Conservation (phyloP, 2,113 vertebrate species). For the Cinclus cinclus region DNA sequence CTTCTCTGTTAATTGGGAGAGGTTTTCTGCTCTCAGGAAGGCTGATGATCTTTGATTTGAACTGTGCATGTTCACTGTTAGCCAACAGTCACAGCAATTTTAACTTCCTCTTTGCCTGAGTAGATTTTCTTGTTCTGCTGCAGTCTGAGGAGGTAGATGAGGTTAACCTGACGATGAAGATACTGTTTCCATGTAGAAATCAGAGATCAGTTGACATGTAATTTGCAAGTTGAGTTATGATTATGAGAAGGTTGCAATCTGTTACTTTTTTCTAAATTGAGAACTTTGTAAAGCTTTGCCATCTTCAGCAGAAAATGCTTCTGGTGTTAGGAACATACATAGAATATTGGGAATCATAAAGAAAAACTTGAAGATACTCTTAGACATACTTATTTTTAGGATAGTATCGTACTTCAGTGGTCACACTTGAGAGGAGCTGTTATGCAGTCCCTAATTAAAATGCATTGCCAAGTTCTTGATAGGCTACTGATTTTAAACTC, state of each 20-base stretch:
- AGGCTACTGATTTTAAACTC: background rate
- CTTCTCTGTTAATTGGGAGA: background rate
- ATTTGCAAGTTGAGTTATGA: background rate
- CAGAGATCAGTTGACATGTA: background rate
- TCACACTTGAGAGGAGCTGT: background rate
- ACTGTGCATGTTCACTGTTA: rapidly evolving
- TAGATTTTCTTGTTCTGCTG: background rate
- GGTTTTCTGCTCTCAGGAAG: background rate
- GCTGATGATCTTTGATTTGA: background rate
- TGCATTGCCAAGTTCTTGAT: background rate
- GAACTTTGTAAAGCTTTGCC: background rate
- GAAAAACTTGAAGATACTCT: background rate
- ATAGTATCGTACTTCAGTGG: background rate
- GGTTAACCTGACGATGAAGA: background rate
- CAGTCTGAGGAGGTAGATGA: background rate
- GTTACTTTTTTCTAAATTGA: background rate
- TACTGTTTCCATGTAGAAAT: background rate
- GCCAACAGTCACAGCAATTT: background rate
- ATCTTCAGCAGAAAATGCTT: background rate
- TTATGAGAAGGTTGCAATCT: background rate
- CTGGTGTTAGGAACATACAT: background rate
- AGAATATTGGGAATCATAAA: background rate
- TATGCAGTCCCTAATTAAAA: background rate
- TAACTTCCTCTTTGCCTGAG: background rate
- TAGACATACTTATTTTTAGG: background rate